Percentiles rank a stretch among this genome's conserved stretches.
Evolutionary conservation across 2,797 vertebrate species (phyloP).

Genomic region (Falco berigora): DNA sequence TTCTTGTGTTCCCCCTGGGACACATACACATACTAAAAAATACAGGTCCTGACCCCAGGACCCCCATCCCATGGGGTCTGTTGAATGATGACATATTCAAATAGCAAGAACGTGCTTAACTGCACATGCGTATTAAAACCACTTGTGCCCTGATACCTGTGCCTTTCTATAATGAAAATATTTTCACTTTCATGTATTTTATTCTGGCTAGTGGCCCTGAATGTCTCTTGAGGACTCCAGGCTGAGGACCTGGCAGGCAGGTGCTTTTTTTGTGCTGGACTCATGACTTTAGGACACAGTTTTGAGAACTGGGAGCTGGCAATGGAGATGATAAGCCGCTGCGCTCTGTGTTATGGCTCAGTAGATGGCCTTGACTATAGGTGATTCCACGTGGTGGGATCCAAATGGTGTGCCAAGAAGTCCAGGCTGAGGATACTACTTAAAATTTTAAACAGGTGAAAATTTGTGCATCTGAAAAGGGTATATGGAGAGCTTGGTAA

Average conservation of each 20-base stretch:
- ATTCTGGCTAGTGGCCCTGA: not conserved
- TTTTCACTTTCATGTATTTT: not conserved
- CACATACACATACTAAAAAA: not conserved
- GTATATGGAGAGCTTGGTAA: not conserved
- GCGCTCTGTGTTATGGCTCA: not conserved
- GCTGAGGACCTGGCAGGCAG: not conserved
- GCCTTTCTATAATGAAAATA: not conserved
- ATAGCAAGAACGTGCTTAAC: not conserved
- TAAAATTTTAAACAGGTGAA: not conserved
- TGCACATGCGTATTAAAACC: accelerated
- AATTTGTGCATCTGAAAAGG: not conserved
- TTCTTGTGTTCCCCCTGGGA: not conserved
- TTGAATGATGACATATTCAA: not conserved
- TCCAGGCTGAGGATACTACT: not conserved
- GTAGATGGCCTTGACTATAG: not conserved
- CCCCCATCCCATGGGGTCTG: not conserved
- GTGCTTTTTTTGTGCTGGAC: not conserved
- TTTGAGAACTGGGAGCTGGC: not conserved
- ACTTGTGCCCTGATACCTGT: not conserved
- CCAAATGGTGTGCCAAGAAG: not conserved
- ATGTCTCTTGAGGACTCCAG: not conserved
- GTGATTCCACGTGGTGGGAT: not conserved
- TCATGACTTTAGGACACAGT: not conserved
- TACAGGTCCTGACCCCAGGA: not conserved
- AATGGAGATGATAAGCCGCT: not conserved